Conservation (phyloP, 2,797 vertebrate genomes). For the Rhinoraja longicauda region DNA sequence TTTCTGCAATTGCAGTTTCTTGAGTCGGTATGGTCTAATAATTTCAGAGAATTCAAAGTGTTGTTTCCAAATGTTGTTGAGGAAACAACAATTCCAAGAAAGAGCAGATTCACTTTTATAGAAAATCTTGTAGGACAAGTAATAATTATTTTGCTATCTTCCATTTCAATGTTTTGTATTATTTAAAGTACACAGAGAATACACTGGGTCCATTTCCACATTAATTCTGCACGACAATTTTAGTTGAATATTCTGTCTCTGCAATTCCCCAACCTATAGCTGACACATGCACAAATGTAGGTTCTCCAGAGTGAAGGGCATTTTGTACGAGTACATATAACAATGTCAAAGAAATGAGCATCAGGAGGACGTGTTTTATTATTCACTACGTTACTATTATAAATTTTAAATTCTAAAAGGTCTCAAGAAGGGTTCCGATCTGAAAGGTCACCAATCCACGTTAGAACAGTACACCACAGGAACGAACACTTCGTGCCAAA, state of each 20-base stretch:
- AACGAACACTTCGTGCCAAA: too few relatives aligned
- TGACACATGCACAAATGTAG: neutral
- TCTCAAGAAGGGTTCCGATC: too few relatives aligned
- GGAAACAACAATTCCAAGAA: neutral
- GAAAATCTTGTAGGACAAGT: neutral
- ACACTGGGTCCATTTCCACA: neutral
- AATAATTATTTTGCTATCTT: neutral
- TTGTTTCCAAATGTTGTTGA: neutral
- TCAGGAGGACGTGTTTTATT: neutral
- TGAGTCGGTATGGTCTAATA: neutral
- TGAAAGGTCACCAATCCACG: too few relatives aligned
- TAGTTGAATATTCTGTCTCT: neutral
- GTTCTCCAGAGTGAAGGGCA: neutral
- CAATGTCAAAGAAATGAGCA: too few relatives aligned
- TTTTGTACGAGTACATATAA: too few relatives aligned
- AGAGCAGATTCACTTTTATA: neutral
- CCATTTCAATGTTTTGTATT: neutral
- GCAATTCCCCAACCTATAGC: neutral
- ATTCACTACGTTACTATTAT: too few relatives aligned
- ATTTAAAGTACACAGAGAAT: neutral
- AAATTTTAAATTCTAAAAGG: too few relatives aligned
- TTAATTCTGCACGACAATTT: neutral
- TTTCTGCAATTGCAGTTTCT: too few relatives aligned
- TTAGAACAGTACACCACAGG: too few relatives aligned
- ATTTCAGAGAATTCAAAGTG: neutral